Evolutionary conservation across 2,888 invertebrate species (phyloP).

Genomic region (Agelastica alni): DNA sequence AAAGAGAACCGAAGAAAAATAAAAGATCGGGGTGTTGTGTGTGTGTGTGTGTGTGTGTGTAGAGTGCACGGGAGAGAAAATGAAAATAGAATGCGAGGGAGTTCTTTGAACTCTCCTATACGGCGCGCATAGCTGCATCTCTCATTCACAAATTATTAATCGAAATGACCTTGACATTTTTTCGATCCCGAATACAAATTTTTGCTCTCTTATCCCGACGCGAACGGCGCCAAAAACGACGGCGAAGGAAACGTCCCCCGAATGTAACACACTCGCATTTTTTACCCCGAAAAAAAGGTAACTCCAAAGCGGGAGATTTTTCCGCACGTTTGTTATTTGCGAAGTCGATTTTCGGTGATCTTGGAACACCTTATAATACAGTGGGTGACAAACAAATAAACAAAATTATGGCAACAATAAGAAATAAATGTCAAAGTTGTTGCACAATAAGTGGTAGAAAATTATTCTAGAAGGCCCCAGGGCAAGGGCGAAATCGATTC

Average conservation of each 20-base stretch:
- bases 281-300: not conserved
- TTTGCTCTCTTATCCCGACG: conserved; percentile 45
- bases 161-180: conserved; percentile 56
- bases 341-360: no score
- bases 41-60: no score
- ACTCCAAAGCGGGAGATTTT: not conserved
- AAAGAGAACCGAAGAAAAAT: conserved; percentile 8
- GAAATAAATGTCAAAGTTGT: no score
- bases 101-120: conserved; percentile 27
- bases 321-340: no score
- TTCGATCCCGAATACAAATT: conserved; percentile 46
- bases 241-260: conserved; percentile 1
- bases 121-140: conserved; percentile 24
- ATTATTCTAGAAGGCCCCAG: no score
- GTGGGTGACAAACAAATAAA: no score
- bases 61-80: not conserved
- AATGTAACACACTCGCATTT: not conserved
- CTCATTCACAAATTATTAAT: conserved; percentile 55
- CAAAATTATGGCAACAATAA: no score
- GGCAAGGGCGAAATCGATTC: no score
- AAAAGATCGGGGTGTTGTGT: conserved; percentile 11
- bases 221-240: conserved; percentile 1
- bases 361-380: no score
- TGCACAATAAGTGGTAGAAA: no score
- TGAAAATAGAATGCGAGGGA: conserved; percentile 27